phyloP scores from a whole-genome alignment of 2,113 vertebrate species.

The Aphyosemion australe region DNA sequence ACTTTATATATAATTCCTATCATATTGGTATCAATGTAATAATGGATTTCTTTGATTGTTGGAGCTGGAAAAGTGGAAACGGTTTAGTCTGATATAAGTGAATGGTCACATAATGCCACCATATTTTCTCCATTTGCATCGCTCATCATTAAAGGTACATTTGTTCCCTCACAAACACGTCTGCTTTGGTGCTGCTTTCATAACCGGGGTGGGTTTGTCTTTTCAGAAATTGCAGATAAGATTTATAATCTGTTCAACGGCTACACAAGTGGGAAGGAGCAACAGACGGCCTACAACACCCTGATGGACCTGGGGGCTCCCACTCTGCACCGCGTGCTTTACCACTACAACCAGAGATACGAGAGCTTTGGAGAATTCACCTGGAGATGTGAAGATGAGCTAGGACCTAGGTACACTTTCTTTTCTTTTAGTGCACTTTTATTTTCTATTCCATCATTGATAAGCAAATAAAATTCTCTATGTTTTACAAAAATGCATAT shows the following conservation, averaged over 20 bases:
- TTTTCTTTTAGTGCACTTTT: background rate
- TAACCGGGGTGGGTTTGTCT: background rate
- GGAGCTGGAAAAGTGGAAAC: too few species aligned
- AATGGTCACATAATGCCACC: too few species aligned
- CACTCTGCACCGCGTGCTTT: slow-evolving; percentile 92
- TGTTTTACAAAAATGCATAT: slow-evolving; percentile 10
- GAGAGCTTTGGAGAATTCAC: slow-evolving; percentile 99
- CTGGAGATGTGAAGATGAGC: slow-evolving; percentile 96
- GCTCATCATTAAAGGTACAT: background rate
- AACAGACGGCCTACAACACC: slow-evolving; percentile 97
- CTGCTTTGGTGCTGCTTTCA: background rate
- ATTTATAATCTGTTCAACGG: slow-evolving; percentile 99
- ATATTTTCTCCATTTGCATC: background rate
- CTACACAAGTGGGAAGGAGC: slow-evolving; percentile 97
- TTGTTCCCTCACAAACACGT: background rate
- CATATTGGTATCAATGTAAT: too few species aligned
- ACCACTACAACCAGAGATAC: slow-evolving; percentile 97
- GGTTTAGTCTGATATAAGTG: too few species aligned
- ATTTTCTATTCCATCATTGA: background rate
- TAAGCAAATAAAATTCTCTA: slow-evolving; percentile 1
- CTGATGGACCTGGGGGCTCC: slow-evolving; percentile 94
- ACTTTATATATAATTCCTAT: too few species aligned
- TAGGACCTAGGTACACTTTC: slow-evolving; percentile 90
- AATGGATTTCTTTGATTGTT: too few species aligned
- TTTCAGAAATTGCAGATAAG: slow-evolving; percentile 94